phyloP scores from a whole-genome alignment of 2,797 vertebrate genomes.

The Melanotaenia trifasciata region DNA sequence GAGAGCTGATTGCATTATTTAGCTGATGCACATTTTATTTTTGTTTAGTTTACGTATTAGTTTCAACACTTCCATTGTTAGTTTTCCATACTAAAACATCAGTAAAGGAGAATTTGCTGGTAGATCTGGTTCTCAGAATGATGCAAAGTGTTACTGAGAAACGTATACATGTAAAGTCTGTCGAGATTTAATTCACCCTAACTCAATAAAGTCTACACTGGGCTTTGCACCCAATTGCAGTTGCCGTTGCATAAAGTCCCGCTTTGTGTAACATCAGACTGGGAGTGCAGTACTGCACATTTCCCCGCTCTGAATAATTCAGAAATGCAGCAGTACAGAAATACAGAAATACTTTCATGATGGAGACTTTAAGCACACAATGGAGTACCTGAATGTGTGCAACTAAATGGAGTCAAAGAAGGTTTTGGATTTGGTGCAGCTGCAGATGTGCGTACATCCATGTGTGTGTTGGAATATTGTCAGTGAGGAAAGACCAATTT shows the following conservation, averaged over 20 bases:
- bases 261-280: conserved; percentile 43
- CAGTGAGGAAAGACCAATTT: conserved; percentile 2
- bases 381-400: conserved; percentile 46
- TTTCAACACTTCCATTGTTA: background rate
- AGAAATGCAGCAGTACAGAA: conserved; percentile 70
- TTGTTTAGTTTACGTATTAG: background rate
- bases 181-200: conserved; percentile 18
- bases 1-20: background rate
- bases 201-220: conserved; percentile 2
- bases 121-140: conserved; percentile 5
- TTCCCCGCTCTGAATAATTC: conserved; percentile 70
- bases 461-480: conserved; percentile 2
- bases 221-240: conserved; percentile 46
- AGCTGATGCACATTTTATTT: background rate
- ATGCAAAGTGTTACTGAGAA: conserved; percentile 11
- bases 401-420: conserved; percentile 44
- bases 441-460: conserved; percentile 19
- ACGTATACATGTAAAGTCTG: conserved; percentile 6
- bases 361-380: conserved; percentile 64
- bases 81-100: background rate
- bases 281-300: conserved; percentile 50
- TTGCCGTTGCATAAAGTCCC: conserved; percentile 61
- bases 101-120: background rate
- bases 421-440: conserved; percentile 36
- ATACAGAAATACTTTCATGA: conserved; percentile 71